Evolutionary conservation across 2,888 invertebrate species (phyloP), one percentile per base, ranked within the genome.

Genomic region (Choristoneura rosaceana): DNA sequence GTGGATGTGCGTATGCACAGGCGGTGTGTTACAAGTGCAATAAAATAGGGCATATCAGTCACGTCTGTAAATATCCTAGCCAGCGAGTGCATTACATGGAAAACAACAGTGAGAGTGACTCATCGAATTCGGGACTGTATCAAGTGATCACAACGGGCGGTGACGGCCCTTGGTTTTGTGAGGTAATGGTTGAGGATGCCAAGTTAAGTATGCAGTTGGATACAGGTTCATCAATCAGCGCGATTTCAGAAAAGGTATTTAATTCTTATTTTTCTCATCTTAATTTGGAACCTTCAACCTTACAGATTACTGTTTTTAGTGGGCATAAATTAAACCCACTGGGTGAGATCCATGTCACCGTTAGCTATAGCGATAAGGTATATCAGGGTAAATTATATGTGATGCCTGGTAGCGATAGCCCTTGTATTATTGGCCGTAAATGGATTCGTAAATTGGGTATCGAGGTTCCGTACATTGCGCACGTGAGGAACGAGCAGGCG

Each of bases 191-290:
- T n/a, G 60, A 69, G 43, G 69, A 59, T 33, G 38, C 38, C 25
- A 34, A 61, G 34, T 52, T 69, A 61, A n/a, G 55, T 5, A 65
- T 68, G 67, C 60, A 71, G 41, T 45, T 70, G 17, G 74, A 74
- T n/a, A 74, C 70, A 15, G 74, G 71, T 41, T 66, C 74, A 7
- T 59, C 70, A 7, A 17, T 58, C 14, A 70, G 70, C 17, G 34
- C 66, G 2, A 70, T 74, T n/a, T 55, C 61, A 2, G 41, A 17
- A 43, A 71, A 50, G 47, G 59, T 59, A 17, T 67, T 47, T 41
- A 38, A 52, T 50, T 14, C 62, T 38, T 58, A 43, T 41, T 59
- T 58, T 43, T 41, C 60, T 41, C 55, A 55, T 10, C 55, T 55
- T 55, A 55, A 55, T 3, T 55, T 55, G 55, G 55, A 55, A 55